Conservation (phyloP, 2,888 invertebrate species). For the Anodontia alba region DNA sequence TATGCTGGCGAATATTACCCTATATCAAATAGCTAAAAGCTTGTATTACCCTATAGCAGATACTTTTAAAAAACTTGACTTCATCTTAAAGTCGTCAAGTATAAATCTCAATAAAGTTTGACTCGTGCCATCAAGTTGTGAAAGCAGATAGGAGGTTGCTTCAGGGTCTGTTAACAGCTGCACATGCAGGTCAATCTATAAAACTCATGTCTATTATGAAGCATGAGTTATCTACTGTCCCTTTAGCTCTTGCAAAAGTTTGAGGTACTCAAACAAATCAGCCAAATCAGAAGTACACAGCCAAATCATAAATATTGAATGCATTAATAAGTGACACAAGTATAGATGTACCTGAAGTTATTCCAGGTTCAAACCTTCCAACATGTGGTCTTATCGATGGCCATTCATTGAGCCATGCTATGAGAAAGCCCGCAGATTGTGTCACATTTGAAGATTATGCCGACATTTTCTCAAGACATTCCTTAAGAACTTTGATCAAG, state of each 20-base stretch:
- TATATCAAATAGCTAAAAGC: too few relatives aligned
- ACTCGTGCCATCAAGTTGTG: neutral
- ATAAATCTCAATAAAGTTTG: too few relatives aligned
- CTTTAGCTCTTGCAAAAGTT: conserved; percentile 19
- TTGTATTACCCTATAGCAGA: too few relatives aligned
- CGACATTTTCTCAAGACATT: conserved; percentile 27
- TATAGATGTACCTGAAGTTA: neutral
- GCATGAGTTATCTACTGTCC: conserved; percentile 24
- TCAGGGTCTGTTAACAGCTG: conserved; percentile 20
- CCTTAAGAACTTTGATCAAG: conserved; percentile 16
- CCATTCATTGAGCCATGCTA: conserved; percentile 39
- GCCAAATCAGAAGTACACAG: conserved; percentile 11
- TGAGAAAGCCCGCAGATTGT: conserved; percentile 36
- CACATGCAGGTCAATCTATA: conserved; percentile 19
- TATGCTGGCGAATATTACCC: too few relatives aligned
- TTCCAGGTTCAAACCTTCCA: neutral
- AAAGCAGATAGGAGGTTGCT: conserved; percentile 22
- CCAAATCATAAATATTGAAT: conserved; percentile 16
- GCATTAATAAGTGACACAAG: neutral
- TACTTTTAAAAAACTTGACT: too few relatives aligned
- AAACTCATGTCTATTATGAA: neutral
- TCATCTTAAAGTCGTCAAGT: too few relatives aligned
- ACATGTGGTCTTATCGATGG: conserved; percentile 37
- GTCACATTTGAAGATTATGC: conserved; percentile 42
- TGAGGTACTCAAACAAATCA: too few relatives aligned